phyloP scores from a whole-genome alignment of 2,113 vertebrate genomes.

The Oriolus oriolus region DNA sequence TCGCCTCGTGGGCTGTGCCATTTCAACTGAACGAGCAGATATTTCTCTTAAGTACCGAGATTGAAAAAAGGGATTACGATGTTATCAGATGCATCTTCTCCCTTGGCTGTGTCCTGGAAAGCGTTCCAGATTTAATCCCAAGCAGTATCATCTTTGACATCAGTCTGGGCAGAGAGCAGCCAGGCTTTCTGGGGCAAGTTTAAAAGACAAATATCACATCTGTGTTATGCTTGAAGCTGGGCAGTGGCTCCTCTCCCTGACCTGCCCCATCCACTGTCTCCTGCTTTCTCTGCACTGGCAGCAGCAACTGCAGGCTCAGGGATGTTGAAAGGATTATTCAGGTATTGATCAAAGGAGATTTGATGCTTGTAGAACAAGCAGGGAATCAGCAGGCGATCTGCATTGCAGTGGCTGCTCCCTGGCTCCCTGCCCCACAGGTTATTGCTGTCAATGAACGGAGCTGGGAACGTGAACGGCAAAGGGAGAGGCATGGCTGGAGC shows the following conservation, averaged over 20 bases:
- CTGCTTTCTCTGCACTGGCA: fast-evolving
- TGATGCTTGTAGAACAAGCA: neutral
- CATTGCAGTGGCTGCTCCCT: neutral
- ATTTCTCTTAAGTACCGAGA: neutral
- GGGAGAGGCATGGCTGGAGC: neutral
- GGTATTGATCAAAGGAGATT: neutral
- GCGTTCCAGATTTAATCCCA: neutral
- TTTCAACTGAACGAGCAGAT: neutral
- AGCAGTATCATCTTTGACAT: neutral
- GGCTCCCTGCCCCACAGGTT: neutral
- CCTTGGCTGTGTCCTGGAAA: neutral
- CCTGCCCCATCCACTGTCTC: neutral
- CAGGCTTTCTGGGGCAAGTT: neutral
- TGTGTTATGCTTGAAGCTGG: fast-evolving
- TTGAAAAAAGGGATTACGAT: neutral
- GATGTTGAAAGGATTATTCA: neutral
- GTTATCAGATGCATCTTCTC: neutral
- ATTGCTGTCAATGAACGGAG: fast-evolving
- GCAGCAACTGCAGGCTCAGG: neutral
- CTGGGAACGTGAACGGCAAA: fast-evolving
- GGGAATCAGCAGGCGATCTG: neutral
- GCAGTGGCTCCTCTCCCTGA: neutral
- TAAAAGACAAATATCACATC: fast-evolving
- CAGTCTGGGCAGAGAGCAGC: neutral
- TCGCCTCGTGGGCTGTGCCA: neutral